A percentile compares a stretch with the other conserved stretches of the same genome.
Evolutionary conservation across 2,888 invertebrate species (phyloP).

Genomic region (Phyto melanocephala): DNA sequence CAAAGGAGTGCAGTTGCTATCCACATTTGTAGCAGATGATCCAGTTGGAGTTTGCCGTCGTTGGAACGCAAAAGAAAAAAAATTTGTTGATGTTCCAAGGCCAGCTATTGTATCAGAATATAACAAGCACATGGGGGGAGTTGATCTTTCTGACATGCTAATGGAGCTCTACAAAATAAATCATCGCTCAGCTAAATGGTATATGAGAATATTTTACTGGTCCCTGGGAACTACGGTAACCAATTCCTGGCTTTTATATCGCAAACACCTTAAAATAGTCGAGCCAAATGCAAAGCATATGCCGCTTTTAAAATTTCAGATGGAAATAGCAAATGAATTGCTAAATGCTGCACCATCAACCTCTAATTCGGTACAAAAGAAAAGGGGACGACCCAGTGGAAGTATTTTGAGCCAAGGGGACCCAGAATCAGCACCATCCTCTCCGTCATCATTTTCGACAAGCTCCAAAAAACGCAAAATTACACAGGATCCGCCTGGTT

Average conservation of each 20-base stretch:
- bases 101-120: too few relatives aligned
- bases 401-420: neutral
- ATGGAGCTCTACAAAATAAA: neutral
- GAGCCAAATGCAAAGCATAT: neutral
- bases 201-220: neutral
- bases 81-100: too few relatives aligned
- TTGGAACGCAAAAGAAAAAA: too few relatives aligned
- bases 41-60: too few relatives aligned
- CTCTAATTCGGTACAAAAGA: neutral
- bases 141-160: too few relatives aligned
- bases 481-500: neutral
- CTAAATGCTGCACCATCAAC: neutral
- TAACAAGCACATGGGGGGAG: too few relatives aligned
- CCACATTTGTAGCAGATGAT: too few relatives aligned
- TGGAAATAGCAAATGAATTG: neutral
- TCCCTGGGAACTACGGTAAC: neutral
- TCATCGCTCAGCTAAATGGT: neutral
- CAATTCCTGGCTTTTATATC: slow-evolving; percentile 1
- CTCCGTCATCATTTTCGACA: neutral
- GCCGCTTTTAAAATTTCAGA: neutral
- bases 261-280: neutral
- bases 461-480: neutral
- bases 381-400: neutral
- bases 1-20: too few relatives aligned
- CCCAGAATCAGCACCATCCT: neutral